Percentiles rank a stretch among this genome's conserved stretches.
Conservation (phyloP, 2,888 invertebrate species). For the Agonum fuliginosum region DNA sequence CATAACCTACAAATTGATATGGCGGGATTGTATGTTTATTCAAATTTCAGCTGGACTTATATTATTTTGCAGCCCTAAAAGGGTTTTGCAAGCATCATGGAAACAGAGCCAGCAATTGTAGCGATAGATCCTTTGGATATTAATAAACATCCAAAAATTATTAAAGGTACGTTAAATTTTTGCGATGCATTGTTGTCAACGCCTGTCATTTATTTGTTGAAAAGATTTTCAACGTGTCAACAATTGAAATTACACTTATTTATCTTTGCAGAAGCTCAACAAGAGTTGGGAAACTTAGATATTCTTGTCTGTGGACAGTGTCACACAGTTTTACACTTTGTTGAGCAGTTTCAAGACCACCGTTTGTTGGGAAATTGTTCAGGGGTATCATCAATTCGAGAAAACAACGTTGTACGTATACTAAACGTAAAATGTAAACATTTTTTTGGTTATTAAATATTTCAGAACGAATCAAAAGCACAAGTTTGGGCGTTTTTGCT, state of each 20-base stretch:
- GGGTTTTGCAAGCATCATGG: slow-evolving; percentile 38
- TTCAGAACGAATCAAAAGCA: slow-evolving; percentile 83
- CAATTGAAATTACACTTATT: slow-evolving; percentile 46
- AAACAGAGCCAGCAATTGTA: slow-evolving; percentile 61
- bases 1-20: slow-evolving; percentile 42
- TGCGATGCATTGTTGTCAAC: neutral
- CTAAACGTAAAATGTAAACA: neutral
- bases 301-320: slow-evolving; percentile 90
- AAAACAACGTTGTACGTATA: slow-evolving; percentile 77
- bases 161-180: slow-evolving; percentile 74
- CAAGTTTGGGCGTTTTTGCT: slow-evolving; percentile 90
- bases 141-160: slow-evolving; percentile 78
- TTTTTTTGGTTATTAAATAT: slow-evolving; percentile 36
- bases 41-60: slow-evolving; percentile 21
- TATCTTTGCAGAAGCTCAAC: slow-evolving; percentile 80
- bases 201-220: slow-evolving; percentile 32
- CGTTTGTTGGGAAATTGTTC: slow-evolving; percentile 77
- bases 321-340: slow-evolving; percentile 85
- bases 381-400: slow-evolving; percentile 79
- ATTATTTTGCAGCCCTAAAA: slow-evolving; percentile 19
- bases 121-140: slow-evolving; percentile 76
- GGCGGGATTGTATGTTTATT: slow-evolving; percentile 47
- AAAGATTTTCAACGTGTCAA: neutral
- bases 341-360: slow-evolving; percentile 87
- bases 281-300: slow-evolving; percentile 84